Conservation (phyloP, 2,113 vertebrate species). For the Cygnus buccinator region DNA sequence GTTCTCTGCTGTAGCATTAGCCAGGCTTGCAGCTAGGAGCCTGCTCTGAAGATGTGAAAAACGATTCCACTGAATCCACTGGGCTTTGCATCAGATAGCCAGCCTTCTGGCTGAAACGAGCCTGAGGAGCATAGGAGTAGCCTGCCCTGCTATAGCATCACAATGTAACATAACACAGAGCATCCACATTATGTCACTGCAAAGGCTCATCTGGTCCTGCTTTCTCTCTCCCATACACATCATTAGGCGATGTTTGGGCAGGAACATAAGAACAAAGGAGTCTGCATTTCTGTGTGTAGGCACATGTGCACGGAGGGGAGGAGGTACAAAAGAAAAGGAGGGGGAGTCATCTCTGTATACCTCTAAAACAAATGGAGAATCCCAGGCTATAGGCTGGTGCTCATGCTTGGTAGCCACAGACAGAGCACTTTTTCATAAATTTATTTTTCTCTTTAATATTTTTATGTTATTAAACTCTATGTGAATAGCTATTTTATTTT, state of each 20-base stretch:
- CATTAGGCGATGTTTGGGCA: neutral
- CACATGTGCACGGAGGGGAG: neutral
- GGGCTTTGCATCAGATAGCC: neutral
- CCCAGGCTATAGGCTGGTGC: neutral
- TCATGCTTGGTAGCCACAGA: neutral
- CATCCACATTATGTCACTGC: neutral
- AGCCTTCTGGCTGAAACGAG: neutral
- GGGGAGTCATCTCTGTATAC: neutral
- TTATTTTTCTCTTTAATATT: neutral
- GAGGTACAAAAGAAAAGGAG: neutral
- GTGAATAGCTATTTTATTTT: neutral
- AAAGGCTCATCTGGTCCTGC: neutral
- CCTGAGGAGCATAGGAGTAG: rapidly evolving
- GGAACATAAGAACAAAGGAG: neutral
- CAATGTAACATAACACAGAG: neutral
- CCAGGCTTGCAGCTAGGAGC: neutral
- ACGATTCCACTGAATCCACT: neutral
- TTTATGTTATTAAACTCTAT: neutral
- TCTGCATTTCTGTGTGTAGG: neutral
- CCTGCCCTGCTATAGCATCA: neutral
- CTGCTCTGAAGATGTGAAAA: neutral
- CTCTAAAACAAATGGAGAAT: neutral
- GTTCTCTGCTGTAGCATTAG: neutral
- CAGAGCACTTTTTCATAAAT: neutral
- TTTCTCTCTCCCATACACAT: neutral